phyloP scores from a whole-genome alignment of 1,140 invertebrate species.

The Neodiprion lecontei region DNA sequence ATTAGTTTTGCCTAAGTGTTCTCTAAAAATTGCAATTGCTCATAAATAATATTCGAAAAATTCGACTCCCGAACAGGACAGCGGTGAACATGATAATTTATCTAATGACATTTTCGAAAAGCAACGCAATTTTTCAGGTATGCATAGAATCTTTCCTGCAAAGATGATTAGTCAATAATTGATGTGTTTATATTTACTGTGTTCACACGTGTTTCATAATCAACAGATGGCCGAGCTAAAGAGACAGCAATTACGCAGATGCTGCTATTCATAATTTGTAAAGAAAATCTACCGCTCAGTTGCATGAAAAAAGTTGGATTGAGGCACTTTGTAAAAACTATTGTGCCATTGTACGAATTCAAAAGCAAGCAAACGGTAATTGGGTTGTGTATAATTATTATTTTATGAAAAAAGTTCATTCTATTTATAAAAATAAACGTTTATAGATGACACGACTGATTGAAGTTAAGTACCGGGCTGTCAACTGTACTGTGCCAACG shows the following conservation, averaged over 20 bases:
- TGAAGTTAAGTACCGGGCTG: slow-evolving; percentile 45
- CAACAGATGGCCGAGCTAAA: background rate
- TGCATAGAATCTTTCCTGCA: no score
- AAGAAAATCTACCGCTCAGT: slow-evolving; percentile 46
- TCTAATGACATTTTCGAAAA: no score
- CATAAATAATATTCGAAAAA: no score
- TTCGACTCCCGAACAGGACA: no score
- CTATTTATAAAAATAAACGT: background rate
- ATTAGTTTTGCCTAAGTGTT: no score
- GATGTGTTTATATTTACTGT: no score
- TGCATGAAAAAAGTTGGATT: slow-evolving; percentile 53
- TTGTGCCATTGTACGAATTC: slow-evolving; percentile 47
- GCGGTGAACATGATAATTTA: no score
- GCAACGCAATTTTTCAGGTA: no score
- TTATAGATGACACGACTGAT: slow-evolving; percentile 22
- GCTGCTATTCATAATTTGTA: slow-evolving; percentile 43
- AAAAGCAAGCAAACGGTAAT: slow-evolving; percentile 38
- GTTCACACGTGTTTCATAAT: no score
- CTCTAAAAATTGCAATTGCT: no score
- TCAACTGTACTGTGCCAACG: slow-evolving; percentile 31
- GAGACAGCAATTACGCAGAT: slow-evolving; percentile 23
- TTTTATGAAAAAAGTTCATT: background rate
- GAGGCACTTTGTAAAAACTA: slow-evolving; percentile 42
- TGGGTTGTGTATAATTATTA: no score
- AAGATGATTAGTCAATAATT: no score